A percentile compares a stretch with the other conserved stretches of the same genome.
phyloP scores from a whole-genome alignment of 2,888 invertebrate species.

The Scaptomyza polygonia region DNA sequence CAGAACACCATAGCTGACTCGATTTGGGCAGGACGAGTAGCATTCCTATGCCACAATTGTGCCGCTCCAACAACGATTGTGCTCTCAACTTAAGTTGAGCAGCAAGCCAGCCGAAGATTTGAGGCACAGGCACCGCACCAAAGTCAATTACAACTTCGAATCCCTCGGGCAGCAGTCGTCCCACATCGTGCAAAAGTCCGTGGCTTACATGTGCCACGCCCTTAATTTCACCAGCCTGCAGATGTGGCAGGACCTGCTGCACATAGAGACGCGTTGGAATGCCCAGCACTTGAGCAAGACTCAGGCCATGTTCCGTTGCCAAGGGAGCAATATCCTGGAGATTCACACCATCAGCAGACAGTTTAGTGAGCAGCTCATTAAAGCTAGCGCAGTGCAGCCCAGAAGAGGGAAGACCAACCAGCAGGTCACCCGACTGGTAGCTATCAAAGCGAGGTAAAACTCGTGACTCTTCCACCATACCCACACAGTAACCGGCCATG shows the following conservation, averaged over 20 bases:
- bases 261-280: constrained; percentile 96
- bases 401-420: constrained; percentile 94
- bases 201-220: constrained; percentile 97
- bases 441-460: constrained; percentile 88
- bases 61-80: constrained; percentile 93
- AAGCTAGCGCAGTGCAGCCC: constrained; percentile 98
- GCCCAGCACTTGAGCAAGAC: constrained; percentile 91
- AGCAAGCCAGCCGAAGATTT: constrained; percentile 95
- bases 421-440: constrained; percentile 90
- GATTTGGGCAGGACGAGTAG: constrained; percentile 89
- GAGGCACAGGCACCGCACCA: constrained; percentile 88
- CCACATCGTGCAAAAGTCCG: constrained; percentile 94
- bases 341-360: constrained; percentile 88
- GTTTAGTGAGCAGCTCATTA: constrained; percentile 92
- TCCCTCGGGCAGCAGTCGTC: constrained; percentile 90
- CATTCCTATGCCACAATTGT: constrained; percentile 98
- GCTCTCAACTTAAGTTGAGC: constrained; percentile 90
- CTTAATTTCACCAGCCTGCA: constrained; percentile 89
- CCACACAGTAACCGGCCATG: constrained; percentile 97
- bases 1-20: constrained; percentile 85
- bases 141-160: constrained; percentile 90
- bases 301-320: constrained; percentile 86
- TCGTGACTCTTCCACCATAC: constrained; percentile 91
- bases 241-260: constrained; percentile 88
- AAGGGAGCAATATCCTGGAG: constrained; percentile 86